A percentile compares a stretch with the other conserved stretches of the same genome.
These are phyloP conservation scores for Rotaria socialis DNA, from an alignment of 2,888 invertebrate genomes.

Conservation along the genomic window DNA sequence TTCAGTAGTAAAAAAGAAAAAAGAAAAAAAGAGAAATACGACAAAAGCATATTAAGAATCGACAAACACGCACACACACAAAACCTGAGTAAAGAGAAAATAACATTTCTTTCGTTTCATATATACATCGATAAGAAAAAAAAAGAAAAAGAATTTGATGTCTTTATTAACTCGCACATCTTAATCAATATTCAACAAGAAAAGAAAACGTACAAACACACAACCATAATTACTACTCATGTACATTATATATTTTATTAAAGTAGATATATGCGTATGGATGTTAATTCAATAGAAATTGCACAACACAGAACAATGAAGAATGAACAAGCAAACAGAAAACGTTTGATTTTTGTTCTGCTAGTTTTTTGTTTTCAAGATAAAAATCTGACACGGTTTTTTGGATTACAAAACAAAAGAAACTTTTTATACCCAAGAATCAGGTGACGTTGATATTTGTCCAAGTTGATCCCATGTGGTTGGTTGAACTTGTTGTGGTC, in stretches of 20 bases:
- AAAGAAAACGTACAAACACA: neutral
- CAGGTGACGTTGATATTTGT: conserved; percentile 9
- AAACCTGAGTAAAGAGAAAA: conserved; percentile 26
- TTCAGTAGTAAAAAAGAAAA: neutral
- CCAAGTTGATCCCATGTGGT: conserved; percentile 27
- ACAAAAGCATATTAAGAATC: conserved; percentile 15
- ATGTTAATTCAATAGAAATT: conserved; percentile 3
- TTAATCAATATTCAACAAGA: neutral
- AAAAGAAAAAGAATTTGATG: neutral
- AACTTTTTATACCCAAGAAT: conserved; percentile 23
- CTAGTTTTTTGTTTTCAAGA: neutral
- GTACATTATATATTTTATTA: neutral
- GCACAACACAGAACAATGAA: neutral
- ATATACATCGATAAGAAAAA: neutral
- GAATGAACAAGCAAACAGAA: neutral
- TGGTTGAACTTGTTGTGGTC: conserved; percentile 23
- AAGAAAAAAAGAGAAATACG: neutral
- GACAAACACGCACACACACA: neutral
- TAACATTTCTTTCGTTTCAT: conserved; percentile 9
- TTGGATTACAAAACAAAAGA: too few species aligned
- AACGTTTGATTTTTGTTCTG: neutral
- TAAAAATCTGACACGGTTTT: neutral
- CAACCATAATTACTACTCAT: conserved; percentile 7
- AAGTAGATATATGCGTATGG: neutral
- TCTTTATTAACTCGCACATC: conserved; percentile 1